These are phyloP conservation scores for Tipula confusa DNA, from an alignment of 2,888 invertebrate species.

Conservation along the genomic window DNA sequence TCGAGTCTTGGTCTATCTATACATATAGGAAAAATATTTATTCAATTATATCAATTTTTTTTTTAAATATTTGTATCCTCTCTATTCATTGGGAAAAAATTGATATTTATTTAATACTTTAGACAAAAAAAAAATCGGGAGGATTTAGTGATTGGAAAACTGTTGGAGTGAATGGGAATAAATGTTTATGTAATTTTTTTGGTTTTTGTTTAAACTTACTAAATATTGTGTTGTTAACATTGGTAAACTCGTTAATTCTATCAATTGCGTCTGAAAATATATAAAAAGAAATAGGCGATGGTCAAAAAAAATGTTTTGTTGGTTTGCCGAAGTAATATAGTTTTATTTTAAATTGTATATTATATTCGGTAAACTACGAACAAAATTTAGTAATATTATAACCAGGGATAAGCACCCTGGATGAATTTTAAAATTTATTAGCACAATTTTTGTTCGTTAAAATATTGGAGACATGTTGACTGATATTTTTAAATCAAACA, in stretches of 20 bases:
- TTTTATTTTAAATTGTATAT: not conserved
- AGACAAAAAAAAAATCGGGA: not conserved
- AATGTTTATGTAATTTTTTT: not conserved
- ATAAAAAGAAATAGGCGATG: not conserved
- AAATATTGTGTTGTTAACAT: conserved; percentile 25
- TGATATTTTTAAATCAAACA: too few relatives aligned
- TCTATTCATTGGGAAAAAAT: not conserved
- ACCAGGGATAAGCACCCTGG: not conserved
- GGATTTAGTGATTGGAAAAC: not conserved
- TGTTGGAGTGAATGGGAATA: not conserved
- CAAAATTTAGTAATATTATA: not conserved
- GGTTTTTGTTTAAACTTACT: not conserved
- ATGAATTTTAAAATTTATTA: not conserved
- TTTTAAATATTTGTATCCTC: not conserved
- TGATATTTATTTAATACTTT: not conserved
- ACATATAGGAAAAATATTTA: not conserved
- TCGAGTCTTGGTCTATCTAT: not conserved
- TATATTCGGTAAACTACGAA: not conserved
- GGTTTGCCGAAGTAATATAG: not conserved
- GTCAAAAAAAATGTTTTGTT: not conserved
- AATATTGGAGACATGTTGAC: too few relatives aligned
- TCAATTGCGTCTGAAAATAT: conserved; percentile 25
- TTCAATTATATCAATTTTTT: not conserved
- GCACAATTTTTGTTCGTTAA: too few relatives aligned
- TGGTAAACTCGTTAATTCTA: conserved; percentile 20